Evolutionary conservation across 2,797 vertebrate genomes (phyloP), one percentile per base, ranked within the genome.

Genomic region (Peromyscus aztecus): DNA sequence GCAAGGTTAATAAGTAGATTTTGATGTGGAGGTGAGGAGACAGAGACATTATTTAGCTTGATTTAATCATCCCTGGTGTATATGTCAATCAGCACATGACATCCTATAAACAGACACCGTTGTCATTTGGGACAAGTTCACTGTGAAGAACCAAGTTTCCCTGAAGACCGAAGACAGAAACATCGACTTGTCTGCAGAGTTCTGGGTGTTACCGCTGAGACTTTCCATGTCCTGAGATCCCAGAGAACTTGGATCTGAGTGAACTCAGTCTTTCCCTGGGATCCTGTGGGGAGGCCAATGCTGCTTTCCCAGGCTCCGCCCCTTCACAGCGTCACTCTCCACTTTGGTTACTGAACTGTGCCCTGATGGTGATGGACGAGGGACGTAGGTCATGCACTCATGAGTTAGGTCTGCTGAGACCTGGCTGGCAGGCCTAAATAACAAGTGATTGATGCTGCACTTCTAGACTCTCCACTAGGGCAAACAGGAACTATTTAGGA

Each of bases 261-360:
- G 0, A 23, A 23, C 34, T 31, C 31, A 49, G 63, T 14, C 40
- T 14, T 87, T 29, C 40, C 0, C 23, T 40, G 24, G n/a, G 16
- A 10, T 8, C 0, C 13, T 0, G 1, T 29, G 40, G 46, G 43
- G 11, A 37, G 52, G 24, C 34, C 23, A 21, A 1, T 0, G 0
- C 12, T 4, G 0, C 10, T 7, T 10, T 34, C 37, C 31, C 3
- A 4, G 37, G 43, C 43, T 61, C 49, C 23, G 11, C 6, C 49
- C 27, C 21, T 77, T 61, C 21, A 12, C 0, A 1, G 0, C 8
- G 10, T 7, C 61, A 27, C 0, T 9, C 9, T 0, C 14, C 2
- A 31, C 46, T 52, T 46, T 49, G 75, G 31, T 37, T 23, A 2
- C 46, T 71, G 3, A 69, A 52, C 7, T n/a, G 37, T 37, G 67